Evolutionary conservation across 2,797 vertebrate species (phyloP).

Genomic region (Oreochromis mossambicus): DNA sequence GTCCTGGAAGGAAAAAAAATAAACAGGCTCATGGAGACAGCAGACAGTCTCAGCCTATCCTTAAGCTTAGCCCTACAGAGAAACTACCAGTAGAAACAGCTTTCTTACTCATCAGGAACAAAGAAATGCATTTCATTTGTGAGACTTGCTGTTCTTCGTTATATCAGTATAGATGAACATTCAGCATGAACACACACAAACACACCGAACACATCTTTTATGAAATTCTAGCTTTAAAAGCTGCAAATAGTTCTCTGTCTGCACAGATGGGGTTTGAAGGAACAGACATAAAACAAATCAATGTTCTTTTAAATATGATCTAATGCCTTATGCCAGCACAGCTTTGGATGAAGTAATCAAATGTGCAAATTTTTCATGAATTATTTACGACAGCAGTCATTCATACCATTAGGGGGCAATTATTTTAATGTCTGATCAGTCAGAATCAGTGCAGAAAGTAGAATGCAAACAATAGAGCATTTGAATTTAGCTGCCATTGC

Average conservation of each 20-base stretch:
- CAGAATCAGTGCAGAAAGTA: not conserved
- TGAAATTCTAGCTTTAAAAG: slow-evolving; percentile 19
- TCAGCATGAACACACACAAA: not conserved
- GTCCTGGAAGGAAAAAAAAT: not conserved
- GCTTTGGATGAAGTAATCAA: slow-evolving; percentile 37
- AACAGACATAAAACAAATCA: slow-evolving; percentile 30
- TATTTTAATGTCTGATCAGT: slow-evolving; percentile 45
- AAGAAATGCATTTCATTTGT: not conserved
- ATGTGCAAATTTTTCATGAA: slow-evolving; percentile 40
- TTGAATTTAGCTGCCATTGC: slow-evolving; percentile 15
- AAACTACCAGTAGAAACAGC: slow-evolving; percentile 17
- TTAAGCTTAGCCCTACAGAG: slow-evolving; percentile 24
- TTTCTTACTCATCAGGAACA: not conserved
- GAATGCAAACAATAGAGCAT: not conserved
- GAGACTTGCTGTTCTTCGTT: slow-evolving; percentile 20
- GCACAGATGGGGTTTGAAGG: slow-evolving; percentile 13
- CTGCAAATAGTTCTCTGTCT: slow-evolving; percentile 3
- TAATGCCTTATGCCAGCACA: slow-evolving; percentile 35
- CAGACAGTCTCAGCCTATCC: slow-evolving; percentile 24
- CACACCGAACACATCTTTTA: not conserved
- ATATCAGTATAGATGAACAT: slow-evolving; percentile 23
- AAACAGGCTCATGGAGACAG: slow-evolving; percentile 22
- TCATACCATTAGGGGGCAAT: slow-evolving; percentile 31
- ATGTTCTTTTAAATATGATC: slow-evolving; percentile 37
- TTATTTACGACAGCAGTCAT: slow-evolving; percentile 41